Percentiles rank a stretch among this genome's conserved stretches.
phyloP scores from a whole-genome alignment of 2,113 vertebrate species.

The Maccullochella peelii region DNA sequence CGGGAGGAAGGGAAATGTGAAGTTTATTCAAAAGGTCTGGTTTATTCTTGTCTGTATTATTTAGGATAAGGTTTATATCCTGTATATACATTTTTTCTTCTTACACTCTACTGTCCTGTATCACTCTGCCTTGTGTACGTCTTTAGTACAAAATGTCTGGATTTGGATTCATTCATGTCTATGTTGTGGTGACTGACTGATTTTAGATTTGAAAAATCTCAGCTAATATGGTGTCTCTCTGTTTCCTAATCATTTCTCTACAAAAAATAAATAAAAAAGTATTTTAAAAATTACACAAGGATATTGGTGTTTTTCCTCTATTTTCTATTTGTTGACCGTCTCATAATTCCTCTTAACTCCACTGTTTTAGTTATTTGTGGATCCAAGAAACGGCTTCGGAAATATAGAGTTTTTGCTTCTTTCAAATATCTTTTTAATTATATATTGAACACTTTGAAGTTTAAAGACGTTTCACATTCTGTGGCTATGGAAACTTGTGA shows the following conservation, averaged over 20 bases:
- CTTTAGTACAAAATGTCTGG: not conserved
- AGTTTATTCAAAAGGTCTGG: not conserved
- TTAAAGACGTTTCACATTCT: rapidly evolving
- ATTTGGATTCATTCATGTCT: not conserved
- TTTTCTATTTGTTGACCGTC: not conserved
- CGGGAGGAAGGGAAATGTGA: not conserved
- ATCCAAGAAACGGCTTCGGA: not conserved
- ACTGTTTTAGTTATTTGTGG: not conserved
- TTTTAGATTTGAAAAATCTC: not conserved
- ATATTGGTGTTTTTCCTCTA: not conserved
- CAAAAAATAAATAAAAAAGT: not conserved
- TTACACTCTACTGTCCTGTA: not conserved
- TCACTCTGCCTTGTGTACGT: not conserved
- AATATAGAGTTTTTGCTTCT: not conserved
- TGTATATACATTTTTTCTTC: not conserved
- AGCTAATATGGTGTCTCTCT: not conserved
- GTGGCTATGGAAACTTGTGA: not conserved
- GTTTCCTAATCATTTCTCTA: not conserved
- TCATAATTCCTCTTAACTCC: not conserved
- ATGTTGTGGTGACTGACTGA: not conserved
- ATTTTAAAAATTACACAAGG: not conserved
- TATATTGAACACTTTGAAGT: not conserved
- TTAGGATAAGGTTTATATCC: not conserved
- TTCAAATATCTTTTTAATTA: not conserved
- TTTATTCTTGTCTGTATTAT: not conserved